phyloP scores from a whole-genome alignment of 2,888 invertebrate species.

The Osedax fenrisi region DNA sequence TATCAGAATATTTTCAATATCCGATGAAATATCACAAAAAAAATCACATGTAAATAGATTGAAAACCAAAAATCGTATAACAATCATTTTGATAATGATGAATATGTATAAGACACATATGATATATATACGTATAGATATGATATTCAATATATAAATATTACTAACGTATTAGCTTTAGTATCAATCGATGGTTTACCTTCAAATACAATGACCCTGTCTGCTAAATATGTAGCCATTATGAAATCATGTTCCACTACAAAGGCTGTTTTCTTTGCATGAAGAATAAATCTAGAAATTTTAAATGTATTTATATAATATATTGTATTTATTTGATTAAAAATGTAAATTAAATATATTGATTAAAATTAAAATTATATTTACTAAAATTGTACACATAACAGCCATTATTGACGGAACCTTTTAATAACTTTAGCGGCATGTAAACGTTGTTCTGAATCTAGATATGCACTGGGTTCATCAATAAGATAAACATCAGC shows the following conservation, averaged over 20 bases:
- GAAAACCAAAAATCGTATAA: no score
- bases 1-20: no score
- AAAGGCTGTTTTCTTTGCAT: conserved; percentile 97
- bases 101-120: no score
- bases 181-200: conserved; percentile 80
- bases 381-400: no score
- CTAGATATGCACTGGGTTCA: conserved; percentile 94
- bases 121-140: no score
- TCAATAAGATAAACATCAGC: conserved; percentile 97
- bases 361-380: no score
- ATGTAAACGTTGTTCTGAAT: conserved; percentile 97
- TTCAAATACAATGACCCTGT: conserved; percentile 94
- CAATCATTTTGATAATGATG: no score
- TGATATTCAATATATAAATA: no score
- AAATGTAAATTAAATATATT: background rate
- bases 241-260: conserved; percentile 99
- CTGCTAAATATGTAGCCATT: conserved; percentile 97
- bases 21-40: no score
- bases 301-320: background rate
- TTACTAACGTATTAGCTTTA: conserved; percentile 63
- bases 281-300: conserved; percentile 71
- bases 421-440: conserved; percentile 97
- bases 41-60: no score
- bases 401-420: no score
- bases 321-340: no score